A percentile compares a stretch with the other conserved stretches of the same genome.
These are phyloP conservation scores for Drosophila jambulina DNA, from an alignment of 1,140 invertebrate species.

Conservation along the genomic window DNA sequence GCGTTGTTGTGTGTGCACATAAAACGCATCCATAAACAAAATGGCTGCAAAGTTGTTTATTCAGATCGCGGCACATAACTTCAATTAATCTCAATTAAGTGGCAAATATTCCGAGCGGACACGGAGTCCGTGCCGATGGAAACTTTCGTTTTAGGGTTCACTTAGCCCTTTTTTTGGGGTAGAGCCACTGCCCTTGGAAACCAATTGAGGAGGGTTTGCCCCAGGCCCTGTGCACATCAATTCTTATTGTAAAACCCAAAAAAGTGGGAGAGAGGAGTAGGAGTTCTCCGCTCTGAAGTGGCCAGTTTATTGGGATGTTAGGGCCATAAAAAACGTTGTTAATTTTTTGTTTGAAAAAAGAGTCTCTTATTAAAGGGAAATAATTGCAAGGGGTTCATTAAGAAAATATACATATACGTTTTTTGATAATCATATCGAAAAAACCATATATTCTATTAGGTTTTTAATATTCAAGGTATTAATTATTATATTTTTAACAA, in stretches of 20 bases:
- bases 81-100: constrained; percentile 82
- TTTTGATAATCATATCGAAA: too few species aligned
- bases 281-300: constrained; percentile 35
- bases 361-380: not conserved
- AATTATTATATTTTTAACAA: not conserved
- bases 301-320: constrained; percentile 65
- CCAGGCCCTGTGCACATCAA: constrained; percentile 63
- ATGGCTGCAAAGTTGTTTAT: constrained; percentile 75
- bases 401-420: too few species aligned
- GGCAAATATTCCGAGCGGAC: constrained; percentile 59
- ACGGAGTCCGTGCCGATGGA: constrained; percentile 20
- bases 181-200: constrained; percentile 27
- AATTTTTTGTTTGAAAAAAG: constrained; percentile 6
- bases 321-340: constrained; percentile 58
- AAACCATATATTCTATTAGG: too few species aligned
- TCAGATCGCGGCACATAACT: constrained; percentile 69
- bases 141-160: constrained; percentile 52
- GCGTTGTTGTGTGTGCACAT: constrained; percentile 60
- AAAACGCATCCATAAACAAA: constrained; percentile 74
- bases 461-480: not conserved
- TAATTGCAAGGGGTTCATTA: not conserved
- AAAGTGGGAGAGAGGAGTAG: constrained; percentile 15
- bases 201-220: constrained; percentile 72
- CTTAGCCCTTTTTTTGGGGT: constrained; percentile 73
- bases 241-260: constrained; percentile 54